A percentile compares a stretch with the other conserved stretches of the same genome.
These are phyloP conservation scores for Misgurnus anguillicaudatus DNA, from an alignment of 2,113 vertebrate genomes.

Conservation along the genomic window DNA sequence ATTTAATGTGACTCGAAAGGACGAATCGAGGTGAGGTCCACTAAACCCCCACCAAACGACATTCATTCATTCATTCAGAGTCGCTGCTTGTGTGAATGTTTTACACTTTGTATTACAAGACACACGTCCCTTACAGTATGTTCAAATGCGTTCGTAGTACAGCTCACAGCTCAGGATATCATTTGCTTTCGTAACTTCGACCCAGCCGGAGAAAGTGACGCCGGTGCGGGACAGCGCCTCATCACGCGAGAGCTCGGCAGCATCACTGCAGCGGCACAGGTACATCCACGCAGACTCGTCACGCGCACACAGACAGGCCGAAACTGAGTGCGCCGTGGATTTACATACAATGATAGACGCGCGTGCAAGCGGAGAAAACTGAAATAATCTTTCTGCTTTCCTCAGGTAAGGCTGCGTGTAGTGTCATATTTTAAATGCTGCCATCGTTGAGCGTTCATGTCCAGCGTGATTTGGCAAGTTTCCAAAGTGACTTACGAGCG, in stretches of 20 bases:
- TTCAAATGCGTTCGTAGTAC: neutral
- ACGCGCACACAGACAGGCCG: constrained; percentile 1
- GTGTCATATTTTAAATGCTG: neutral
- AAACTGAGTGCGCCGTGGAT: constrained; percentile 14
- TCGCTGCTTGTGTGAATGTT: neutral
- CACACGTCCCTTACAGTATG: neutral
- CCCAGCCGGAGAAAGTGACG: constrained; percentile 16
- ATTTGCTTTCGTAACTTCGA: constrained; percentile 15
- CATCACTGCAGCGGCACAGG: constrained; percentile 49
- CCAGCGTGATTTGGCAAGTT: constrained; percentile 26
- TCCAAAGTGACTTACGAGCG: constrained; percentile 2
- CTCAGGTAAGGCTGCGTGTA: constrained; percentile 20
- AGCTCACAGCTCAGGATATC: neutral
- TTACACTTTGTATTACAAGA: neutral
- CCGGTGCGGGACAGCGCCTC: constrained; percentile 23
- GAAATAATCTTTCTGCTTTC: neutral
- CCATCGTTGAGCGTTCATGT: neutral
- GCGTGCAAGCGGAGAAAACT: neutral
- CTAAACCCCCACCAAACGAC: neutral
- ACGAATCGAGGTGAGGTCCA: constrained; percentile 23
- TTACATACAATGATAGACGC: neutral
- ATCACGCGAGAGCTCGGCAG: constrained; percentile 48
- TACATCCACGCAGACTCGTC: constrained; percentile 35
- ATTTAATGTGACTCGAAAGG: constrained; percentile 31
- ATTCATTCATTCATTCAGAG: neutral